A percentile compares a stretch with the other conserved stretches of the same genome.
These are phyloP conservation scores for Rhagonycha lutea DNA, from an alignment of 2,888 invertebrate genomes.

Conservation along the genomic window DNA sequence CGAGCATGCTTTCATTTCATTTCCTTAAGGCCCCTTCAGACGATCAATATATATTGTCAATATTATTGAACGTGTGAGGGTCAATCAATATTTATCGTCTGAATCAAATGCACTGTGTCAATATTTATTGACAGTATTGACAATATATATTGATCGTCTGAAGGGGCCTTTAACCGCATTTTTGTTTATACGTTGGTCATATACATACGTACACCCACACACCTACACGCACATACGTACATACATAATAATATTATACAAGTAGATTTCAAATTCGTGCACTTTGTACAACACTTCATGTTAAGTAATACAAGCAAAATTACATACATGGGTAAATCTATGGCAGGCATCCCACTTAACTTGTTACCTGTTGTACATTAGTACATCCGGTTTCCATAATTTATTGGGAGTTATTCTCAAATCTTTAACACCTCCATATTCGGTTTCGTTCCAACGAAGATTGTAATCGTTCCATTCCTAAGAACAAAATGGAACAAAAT, in stretches of 20 bases:
- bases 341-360: constrained; percentile 45
- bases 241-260: background rate
- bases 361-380: constrained; percentile 98
- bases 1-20: background rate
- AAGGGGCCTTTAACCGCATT: background rate
- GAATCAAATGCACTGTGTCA: no score
- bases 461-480: constrained; percentile 99
- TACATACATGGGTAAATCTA: background rate
- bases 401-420: constrained; percentile 93
- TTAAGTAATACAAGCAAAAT: background rate
- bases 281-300: background rate
- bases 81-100: no score
- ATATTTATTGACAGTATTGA: no score
- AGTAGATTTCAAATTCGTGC: background rate
- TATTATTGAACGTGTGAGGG: no score
- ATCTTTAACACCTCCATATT: constrained; percentile 92
- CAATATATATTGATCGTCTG: no score
- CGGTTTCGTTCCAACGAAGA: constrained; percentile 93
- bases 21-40: no score
- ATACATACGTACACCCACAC: background rate
- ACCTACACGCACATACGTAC: background rate
- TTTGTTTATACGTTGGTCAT: background rate
- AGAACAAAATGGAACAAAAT: constrained; percentile 4
- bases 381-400: constrained; percentile 98
- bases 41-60: no score